Evolutionary conservation across 2,797 vertebrate species (phyloP).

Genomic region (Odontamblyopus lacepedii): DNA sequence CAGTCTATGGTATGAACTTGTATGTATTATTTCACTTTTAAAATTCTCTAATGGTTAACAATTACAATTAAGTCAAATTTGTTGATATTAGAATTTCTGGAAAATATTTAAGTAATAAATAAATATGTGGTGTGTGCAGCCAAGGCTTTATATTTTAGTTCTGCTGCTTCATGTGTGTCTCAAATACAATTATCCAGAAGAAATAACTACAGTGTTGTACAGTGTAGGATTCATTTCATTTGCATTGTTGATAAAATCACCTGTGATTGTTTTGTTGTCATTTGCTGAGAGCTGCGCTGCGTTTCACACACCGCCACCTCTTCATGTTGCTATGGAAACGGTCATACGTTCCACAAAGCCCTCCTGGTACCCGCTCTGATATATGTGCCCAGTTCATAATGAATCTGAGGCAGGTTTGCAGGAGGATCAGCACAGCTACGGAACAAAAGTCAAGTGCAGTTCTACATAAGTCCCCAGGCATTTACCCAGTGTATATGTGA

Average conservation of each 20-base stretch:
- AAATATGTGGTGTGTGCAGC: neutral
- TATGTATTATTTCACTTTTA: too few species aligned
- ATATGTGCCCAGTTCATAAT: slow-evolving; percentile 39
- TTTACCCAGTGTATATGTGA: neutral
- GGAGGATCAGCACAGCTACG: slow-evolving; percentile 44
- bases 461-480: slow-evolving; percentile 12
- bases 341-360: slow-evolving; percentile 16
- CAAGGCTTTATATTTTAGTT: neutral
- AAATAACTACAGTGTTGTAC: too few species aligned
- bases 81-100: too few species aligned
- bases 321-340: slow-evolving; percentile 50
- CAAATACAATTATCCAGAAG: neutral
- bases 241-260: neutral
- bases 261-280: slow-evolving; percentile 6
- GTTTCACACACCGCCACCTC: slow-evolving; percentile 22
- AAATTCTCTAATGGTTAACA: too few species aligned
- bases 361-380: slow-evolving; percentile 22
- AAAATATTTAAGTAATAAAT: too few species aligned
- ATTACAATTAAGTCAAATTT: too few species aligned
- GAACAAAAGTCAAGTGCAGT: slow-evolving; percentile 35
- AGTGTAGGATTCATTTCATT: neutral
- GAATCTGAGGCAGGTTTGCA: slow-evolving; percentile 35
- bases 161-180: neutral
- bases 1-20: too few species aligned
- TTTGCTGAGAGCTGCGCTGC: slow-evolving; percentile 10